Evolutionary conservation across 2,797 vertebrate genomes (phyloP), one percentile per base, ranked within the genome.

Genomic region (Chloroceryle amazona): DNA sequence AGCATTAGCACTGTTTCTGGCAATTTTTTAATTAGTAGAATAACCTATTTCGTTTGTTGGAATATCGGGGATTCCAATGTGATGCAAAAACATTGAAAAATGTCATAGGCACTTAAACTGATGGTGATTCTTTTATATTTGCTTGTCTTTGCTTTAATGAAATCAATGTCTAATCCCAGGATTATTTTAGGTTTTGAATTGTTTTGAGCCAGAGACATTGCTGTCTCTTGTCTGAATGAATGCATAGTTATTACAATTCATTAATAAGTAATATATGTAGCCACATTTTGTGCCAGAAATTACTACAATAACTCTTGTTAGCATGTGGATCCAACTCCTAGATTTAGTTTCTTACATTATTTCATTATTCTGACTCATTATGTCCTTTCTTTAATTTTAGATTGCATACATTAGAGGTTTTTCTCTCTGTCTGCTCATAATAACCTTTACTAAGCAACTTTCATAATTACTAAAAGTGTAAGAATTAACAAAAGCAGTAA

Each of bases 11-110:
- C 37, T 41, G 39, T 75, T n/a, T 86, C 28, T 94, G 71, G 31
- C 19, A 94, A 46, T 93, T 94, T 96, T 76, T 41, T 81, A 75
- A 93, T 96, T 93, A 76, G 57, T 89, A 90, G 70, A 73, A 80
- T 31, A 85, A 70, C 42, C n/a, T 42, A 63, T 68, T 86, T 97
- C 42, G 89, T 93, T 97, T 96, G 93, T 85, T 70, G 9, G 20
- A 58, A 22, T 84, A 55, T 37, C 42, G 20, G 73, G n/a, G 21
- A 71, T 95, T 96, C 86, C 78, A 60, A 47, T 91, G n/a, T 33
- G n/a, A 72, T 79, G 66, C 33, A 92, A 81, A 90, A 81, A 44
- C 35, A 76, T 28, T 54, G 60, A 49, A 41, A 68, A 83, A 73
- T 12, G 35, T 65, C 46, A 35, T 37, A 37, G 37, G 37, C 37